A percentile compares a stretch with the other conserved stretches of the same genome.
Conservation (phyloP, 2,888 invertebrate species). For the Trachelus tabidus region DNA sequence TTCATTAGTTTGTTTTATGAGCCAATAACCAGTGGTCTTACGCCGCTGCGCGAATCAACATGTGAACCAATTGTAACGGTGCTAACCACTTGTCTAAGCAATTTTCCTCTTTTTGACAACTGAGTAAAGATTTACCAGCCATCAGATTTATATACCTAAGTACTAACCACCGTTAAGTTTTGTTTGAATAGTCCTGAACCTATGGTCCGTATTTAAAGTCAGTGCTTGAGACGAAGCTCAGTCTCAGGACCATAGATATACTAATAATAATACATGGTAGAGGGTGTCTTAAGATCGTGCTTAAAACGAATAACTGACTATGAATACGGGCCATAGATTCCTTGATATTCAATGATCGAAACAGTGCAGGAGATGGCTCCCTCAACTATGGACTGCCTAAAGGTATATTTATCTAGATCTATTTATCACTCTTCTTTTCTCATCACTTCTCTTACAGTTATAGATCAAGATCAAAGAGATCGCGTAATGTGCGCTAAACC, state of each 20-base stretch:
- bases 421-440: neutral
- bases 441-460: neutral
- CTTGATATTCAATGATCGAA: neutral
- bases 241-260: too few species aligned
- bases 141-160: neutral
- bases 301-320: too few species aligned
- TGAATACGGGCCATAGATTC: neutral
- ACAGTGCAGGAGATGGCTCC: neutral
- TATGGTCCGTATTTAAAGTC: too few species aligned
- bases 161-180: neutral
- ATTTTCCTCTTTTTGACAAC: conserved; percentile 30
- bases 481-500: conserved; percentile 25
- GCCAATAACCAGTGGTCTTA: conserved; percentile 50
- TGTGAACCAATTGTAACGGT: conserved; percentile 60
- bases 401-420: neutral
- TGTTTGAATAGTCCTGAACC: neutral
- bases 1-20: conserved; percentile 60
- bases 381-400: neutral
- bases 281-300: too few species aligned
- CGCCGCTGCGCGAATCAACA: conserved; percentile 47
- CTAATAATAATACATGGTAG: too few species aligned
- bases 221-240: too few species aligned
- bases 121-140: conserved; percentile 31
- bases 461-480: conserved; percentile 17
- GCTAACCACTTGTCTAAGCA: conserved; percentile 17